Evolutionary conservation across 2,888 invertebrate species (phyloP).

Genomic region (Drosophila buzzatii): DNA sequence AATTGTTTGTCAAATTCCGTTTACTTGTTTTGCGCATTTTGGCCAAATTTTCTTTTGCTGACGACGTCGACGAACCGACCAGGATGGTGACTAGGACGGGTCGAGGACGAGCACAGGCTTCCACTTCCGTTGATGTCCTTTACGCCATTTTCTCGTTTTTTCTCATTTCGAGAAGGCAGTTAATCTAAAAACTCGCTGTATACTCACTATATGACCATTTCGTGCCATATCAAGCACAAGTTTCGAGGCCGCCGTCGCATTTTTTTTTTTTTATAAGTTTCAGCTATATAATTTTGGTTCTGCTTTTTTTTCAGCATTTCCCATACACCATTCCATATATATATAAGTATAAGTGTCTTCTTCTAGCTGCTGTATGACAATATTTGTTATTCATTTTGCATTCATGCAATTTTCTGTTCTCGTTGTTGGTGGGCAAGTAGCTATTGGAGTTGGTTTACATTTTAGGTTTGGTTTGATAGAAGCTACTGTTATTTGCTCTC

Average conservation of each 20-base stretch:
- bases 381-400: slow-evolving; percentile 66
- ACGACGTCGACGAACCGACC: slow-evolving; percentile 22
- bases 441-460: slow-evolving; percentile 24
- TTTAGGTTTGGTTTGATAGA: slow-evolving; percentile 23
- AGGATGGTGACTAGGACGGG: slow-evolving; percentile 27
- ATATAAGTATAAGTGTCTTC: slow-evolving; percentile 25
- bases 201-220: slow-evolving; percentile 53
- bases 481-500: slow-evolving; percentile 3
- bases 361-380: slow-evolving; percentile 26
- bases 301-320: slow-evolving; percentile 20
- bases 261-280: slow-evolving; percentile 53
- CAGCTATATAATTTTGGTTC: slow-evolving; percentile 36
- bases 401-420: slow-evolving; percentile 65
- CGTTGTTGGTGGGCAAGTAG: slow-evolving; percentile 24
- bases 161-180: slow-evolving; percentile 51
- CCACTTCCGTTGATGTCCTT: slow-evolving; percentile 68
- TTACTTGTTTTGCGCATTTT: slow-evolving; percentile 77
- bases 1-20: slow-evolving; percentile 81
- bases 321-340: slow-evolving; percentile 17
- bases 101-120: slow-evolving; percentile 50
- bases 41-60: slow-evolving; percentile 57
- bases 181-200: slow-evolving; percentile 68
- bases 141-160: slow-evolving; percentile 52
- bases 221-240: slow-evolving; percentile 68
- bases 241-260: slow-evolving; percentile 37